Conservation (phyloP, 1,140 invertebrate species). For the Diorhabda elongata region DNA sequence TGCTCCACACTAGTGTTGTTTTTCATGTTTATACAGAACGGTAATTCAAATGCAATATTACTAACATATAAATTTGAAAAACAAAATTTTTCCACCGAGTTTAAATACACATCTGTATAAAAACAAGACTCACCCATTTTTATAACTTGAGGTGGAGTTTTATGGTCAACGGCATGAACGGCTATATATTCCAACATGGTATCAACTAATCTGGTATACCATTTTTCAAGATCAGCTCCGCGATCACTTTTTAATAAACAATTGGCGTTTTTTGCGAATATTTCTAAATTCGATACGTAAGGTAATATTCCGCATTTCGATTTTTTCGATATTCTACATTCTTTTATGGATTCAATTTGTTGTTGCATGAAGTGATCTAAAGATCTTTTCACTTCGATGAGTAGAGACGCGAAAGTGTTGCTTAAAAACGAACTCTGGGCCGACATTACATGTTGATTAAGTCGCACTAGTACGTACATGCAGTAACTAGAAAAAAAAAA, state of each 20-base stretch:
- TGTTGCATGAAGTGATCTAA: constrained; percentile 91
- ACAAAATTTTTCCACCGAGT: too few species aligned
- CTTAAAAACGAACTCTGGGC: constrained; percentile 88
- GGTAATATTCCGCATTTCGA: constrained; percentile 88
- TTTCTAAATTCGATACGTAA: constrained; percentile 90
- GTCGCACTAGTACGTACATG: constrained; percentile 84
- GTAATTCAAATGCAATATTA: too few species aligned
- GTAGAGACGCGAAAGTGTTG: constrained; percentile 80
- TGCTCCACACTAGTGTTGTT: too few species aligned
- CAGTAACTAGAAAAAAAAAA: constrained; percentile 69
- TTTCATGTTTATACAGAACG: too few species aligned
- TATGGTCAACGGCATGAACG: constrained; percentile 80
- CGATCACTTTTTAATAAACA: constrained; percentile 84
- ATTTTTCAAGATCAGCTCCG: constrained; percentile 93
- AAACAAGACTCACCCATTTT: constrained; percentile 69
- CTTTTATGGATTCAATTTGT: constrained; percentile 78
- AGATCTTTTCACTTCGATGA: constrained; percentile 91
- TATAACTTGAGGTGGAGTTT: constrained; percentile 91
- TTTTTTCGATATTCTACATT: constrained; percentile 64
- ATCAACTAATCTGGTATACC: constrained; percentile 80
- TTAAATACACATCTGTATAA: too few species aligned
- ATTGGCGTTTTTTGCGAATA: constrained; percentile 84
- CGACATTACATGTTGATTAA: constrained; percentile 86
- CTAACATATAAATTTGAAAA: too few species aligned
- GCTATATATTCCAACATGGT: constrained; percentile 85